Evolutionary conservation across 2,113 vertebrate species (phyloP).

Genomic region (Pomatorhinus ruficollis): DNA sequence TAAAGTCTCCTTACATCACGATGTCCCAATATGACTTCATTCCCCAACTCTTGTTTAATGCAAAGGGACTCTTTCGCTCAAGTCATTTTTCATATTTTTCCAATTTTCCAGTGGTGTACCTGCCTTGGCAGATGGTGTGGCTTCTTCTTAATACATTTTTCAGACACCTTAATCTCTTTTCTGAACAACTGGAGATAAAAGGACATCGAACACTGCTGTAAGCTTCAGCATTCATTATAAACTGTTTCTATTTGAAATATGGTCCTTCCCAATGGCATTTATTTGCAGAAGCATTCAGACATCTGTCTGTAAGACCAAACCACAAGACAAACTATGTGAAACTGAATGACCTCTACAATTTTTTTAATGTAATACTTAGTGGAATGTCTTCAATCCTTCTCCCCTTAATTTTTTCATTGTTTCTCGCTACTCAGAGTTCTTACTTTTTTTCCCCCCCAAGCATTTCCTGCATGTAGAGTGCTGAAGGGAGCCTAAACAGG

Average conservation of each 20-base stretch:
- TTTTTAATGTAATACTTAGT: background rate
- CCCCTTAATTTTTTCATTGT: background rate
- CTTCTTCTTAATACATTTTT: background rate
- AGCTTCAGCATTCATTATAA: background rate
- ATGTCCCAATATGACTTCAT: background rate
- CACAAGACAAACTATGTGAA: background rate
- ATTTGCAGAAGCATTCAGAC: constrained; percentile 1
- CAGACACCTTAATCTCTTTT: background rate
- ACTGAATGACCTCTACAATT: background rate
- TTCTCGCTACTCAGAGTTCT: background rate
- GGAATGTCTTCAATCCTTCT: background rate
- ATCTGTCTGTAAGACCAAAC: background rate
- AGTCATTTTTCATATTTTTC: background rate
- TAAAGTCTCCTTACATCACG: background rate
- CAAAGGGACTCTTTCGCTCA: background rate
- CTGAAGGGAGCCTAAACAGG: background rate
- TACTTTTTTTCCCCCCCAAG: background rate
- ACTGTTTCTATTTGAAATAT: background rate
- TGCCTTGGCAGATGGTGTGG: background rate
- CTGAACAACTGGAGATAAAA: background rate
- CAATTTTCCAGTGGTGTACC: background rate
- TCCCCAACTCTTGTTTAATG: background rate
- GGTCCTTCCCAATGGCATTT: background rate
- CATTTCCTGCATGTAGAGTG: background rate
- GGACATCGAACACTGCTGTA: background rate